Base-by-base conservation (phyloP, 2,797 vertebrate genomes). In the Halcyon smyrnensis region DNA sequence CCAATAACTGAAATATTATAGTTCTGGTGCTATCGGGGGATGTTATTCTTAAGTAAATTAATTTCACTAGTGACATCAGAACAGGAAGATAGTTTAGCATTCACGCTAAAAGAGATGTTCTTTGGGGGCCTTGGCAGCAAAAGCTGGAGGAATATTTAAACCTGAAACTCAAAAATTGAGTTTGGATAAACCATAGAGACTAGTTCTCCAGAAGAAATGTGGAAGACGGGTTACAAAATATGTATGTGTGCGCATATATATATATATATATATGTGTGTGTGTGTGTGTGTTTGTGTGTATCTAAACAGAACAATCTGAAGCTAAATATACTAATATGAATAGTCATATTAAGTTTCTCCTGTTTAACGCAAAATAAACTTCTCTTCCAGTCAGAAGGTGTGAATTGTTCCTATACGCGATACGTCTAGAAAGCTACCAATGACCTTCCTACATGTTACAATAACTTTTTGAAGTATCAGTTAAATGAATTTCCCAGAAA, bases 171-270 rank as follows among this genome's bases (percentile, higher is more conserved):
- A 77, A 70, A 62, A 92, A 43, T 2, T 82, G 11, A 62, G 39
- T 65, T 53, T 82, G 8, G 5, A 39, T 59, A 85, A 91, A 84
- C 4, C 24, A 39, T 0, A 56, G 21, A 73, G 20, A 70, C 6
- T 46, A 28, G 5, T 5, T 84, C 11, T 84, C 18, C 19, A 62
- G 15, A 77, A 41, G 13, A 86, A 74, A 60, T 34, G 17, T 37
- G 32, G 50, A 60, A 45, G 50, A 67, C 18, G 23, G 9, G 13
- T 30, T 59, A 56, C 1, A 82, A 83, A 50, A 67, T 24, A 45
- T 9, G 3, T 46, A 1, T 6, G 2, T 27, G 3, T 71, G 8
- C 56, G 1, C 28, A 5, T 37, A 12, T 15, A 6, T 34, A 46
- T 45, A 20, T 45, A 14, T 41, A 14, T n/a, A n/a, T n/a, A n/a